These are phyloP conservation scores for Polia nebulosa DNA, from an alignment of 2,888 invertebrate species.

Conservation along the genomic window DNA sequence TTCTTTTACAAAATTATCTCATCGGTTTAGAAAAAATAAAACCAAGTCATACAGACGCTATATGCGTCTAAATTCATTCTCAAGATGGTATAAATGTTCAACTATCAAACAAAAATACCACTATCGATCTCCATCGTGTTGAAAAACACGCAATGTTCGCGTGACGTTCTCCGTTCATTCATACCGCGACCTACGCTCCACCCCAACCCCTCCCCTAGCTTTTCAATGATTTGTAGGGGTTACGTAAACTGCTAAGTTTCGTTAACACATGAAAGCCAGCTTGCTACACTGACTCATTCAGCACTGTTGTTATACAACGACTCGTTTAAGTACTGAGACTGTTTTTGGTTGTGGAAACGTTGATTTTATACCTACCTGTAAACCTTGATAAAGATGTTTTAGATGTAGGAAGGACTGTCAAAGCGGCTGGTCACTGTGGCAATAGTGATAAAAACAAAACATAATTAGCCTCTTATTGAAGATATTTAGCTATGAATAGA, in stretches of 20 bases:
- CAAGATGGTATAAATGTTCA: background rate
- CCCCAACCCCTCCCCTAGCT: conserved; percentile 53
- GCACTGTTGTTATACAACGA: conserved; percentile 14
- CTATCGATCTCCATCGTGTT: conserved; percentile 57
- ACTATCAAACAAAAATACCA: conserved; percentile 25
- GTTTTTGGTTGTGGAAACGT: background rate
- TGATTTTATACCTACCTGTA: background rate
- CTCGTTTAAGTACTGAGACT: conserved; percentile 12
- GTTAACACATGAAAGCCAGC: conserved; percentile 44
- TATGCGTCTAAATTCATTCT: too few relatives aligned
- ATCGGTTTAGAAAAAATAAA: background rate
- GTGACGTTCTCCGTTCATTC: conserved; percentile 76
- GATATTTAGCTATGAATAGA: conserved; percentile 16
- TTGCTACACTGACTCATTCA: conserved; percentile 55
- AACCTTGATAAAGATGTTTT: too few relatives aligned
- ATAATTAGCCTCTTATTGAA: too few relatives aligned
- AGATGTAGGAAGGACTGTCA: too few relatives aligned
- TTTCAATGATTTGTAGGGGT: conserved; percentile 64
- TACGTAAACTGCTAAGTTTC: conserved; percentile 63
- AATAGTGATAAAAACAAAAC: background rate
- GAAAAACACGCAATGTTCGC: conserved; percentile 53
- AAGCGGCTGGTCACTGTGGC: too few relatives aligned
- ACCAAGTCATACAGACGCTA: background rate
- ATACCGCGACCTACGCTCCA: conserved; percentile 66
- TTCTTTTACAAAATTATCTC: background rate